Evolutionary conservation across 1,140 invertebrate genomes (phyloP), one percentile per base, ranked within the genome.

Genomic region (Caenorhabditis latens): DNA sequence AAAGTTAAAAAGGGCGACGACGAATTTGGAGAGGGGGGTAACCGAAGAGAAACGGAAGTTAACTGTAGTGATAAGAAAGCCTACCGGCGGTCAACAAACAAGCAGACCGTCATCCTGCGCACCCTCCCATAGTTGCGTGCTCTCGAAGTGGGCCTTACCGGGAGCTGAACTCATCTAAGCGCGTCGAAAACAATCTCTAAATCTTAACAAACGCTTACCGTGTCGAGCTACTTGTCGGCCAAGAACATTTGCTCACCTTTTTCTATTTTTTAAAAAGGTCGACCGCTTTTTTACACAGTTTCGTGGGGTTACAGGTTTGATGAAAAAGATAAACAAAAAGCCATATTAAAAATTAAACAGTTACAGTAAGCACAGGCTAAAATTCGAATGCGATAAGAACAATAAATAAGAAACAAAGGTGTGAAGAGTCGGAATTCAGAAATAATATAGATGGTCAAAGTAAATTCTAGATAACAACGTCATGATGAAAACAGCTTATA

Each of bases 161-260:
- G 46, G 71, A 40, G 42, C 40, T 79, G 71, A 79, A 79, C 71
- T 53, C 71, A 79, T 79, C 71, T 79, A 24, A 79, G 71, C 46
- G 71, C 71, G 46, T 79, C 46, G 71, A 79, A 79, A 79, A 79
- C 71, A 79, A 79, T 50, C 71, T 79, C 71, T 79, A 79, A 79
- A 79, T 50, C 71, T 79, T 79, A 79, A 79, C 71, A 79, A 79
- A 79, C 71, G 71, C 71, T 79, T 79, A 79, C 71, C 71, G 71
- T 79, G 71, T 79, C 71, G 71, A 79, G 71, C 71, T 79, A 79
- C 71, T 79, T 79, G 71, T 79, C 71, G 71, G 71, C 40, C 71
- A 50, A 79, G 46, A 24, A 79, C 46, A 79, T 79, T 79, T 79
- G 71, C 43, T n/a, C 71, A 79, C 46, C 71, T 79, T 79, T 79